Evolutionary conservation across 2,797 vertebrate species (phyloP).

Genomic region (Channallabes apus): DNA sequence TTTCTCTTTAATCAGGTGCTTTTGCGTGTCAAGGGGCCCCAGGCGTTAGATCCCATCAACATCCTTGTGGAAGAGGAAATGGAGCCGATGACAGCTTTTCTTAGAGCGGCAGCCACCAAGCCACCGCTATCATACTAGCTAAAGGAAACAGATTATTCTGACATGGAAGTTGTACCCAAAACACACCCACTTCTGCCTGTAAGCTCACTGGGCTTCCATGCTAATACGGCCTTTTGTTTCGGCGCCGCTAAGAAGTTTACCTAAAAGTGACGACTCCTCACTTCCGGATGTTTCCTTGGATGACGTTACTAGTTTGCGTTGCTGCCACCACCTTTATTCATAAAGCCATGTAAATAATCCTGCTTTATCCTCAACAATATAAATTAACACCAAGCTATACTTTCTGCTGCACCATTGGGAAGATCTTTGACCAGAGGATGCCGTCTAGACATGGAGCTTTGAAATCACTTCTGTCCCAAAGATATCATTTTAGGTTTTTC

Average conservation of each 20-base stretch:
- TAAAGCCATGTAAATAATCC: neutral
- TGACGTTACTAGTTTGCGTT: slow-evolving; percentile 23
- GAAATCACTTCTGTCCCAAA: slow-evolving; percentile 57
- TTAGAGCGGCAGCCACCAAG: slow-evolving; percentile 39
- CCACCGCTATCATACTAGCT: slow-evolving; percentile 48
- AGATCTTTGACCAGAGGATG: slow-evolving; percentile 70
- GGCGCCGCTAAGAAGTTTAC: slow-evolving; percentile 46
- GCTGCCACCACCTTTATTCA: neutral
- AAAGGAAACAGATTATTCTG: slow-evolving; percentile 58
- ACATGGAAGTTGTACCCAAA: slow-evolving; percentile 60
- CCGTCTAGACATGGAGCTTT: slow-evolving; percentile 73
- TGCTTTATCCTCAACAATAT: neutral
- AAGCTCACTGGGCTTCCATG: slow-evolving; percentile 31
- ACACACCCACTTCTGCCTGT: slow-evolving; percentile 40
- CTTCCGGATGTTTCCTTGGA: slow-evolving; percentile 29
- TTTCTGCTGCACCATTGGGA: slow-evolving; percentile 49
- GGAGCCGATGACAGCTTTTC: slow-evolving; percentile 51
- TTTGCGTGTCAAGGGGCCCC: slow-evolving; percentile 48
- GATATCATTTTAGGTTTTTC: slow-evolving; percentile 22
- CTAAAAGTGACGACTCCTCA: slow-evolving; percentile 26
- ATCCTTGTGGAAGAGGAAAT: slow-evolving; percentile 49
- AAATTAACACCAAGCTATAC: slow-evolving; percentile 15
- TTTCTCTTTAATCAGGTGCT: neutral
- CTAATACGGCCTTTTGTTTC: slow-evolving; percentile 49
- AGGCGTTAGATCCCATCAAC: slow-evolving; percentile 27